Evolutionary conservation across 1,140 invertebrate genomes (phyloP), one percentile per base, ranked within the genome.

Genomic region (Prorops nasuta): DNA sequence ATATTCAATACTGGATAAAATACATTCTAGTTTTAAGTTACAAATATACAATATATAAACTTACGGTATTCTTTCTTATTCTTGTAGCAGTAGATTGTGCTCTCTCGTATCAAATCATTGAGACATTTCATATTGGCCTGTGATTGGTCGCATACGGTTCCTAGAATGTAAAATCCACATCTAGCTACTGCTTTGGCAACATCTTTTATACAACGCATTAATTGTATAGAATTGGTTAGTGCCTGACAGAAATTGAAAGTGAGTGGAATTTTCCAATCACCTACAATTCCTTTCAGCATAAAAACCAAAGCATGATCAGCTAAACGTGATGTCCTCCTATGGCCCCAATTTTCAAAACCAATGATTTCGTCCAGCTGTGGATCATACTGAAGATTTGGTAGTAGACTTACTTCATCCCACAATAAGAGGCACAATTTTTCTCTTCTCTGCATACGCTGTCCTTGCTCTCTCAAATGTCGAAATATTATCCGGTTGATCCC

Each of bases 301-400:
- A 66, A 63, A 3, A 59, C 51, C 15, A 62, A 12, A 14, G 51
- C 61, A 40, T 66, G 59, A 34, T 66, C 45, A 12, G 61, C 56
- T 43, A 60, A 50, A 15, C 45, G 31, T 0, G 15, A 1, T 34
- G 31, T 54, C n/a, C 48, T 12, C 8, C 20, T 40, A 3, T 21
- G 12, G 17, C 54, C 58, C 47, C 47, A 62, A 39, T 66, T 54
- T 43, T 58, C 56, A 18, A 58, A 54, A 14, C 63, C 63, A 12
- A 51, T 28, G 9, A 65, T 56, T 16, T 22, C 24, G 22, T 63
- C 52, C 9, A 12, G 7, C 19, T 31, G 35, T 21, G 28, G 10
- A 54, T 41, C 35, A 35, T 56, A 64, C 18, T 44, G 0, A 7
- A 60, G 7, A 35, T 39, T 35, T 7, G 28, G 31, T 24, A 35